Percentiles rank a stretch among this genome's conserved stretches.
Evolutionary conservation across 2,888 invertebrate genomes (phyloP).

Genomic region (Galerucella pusilla): DNA sequence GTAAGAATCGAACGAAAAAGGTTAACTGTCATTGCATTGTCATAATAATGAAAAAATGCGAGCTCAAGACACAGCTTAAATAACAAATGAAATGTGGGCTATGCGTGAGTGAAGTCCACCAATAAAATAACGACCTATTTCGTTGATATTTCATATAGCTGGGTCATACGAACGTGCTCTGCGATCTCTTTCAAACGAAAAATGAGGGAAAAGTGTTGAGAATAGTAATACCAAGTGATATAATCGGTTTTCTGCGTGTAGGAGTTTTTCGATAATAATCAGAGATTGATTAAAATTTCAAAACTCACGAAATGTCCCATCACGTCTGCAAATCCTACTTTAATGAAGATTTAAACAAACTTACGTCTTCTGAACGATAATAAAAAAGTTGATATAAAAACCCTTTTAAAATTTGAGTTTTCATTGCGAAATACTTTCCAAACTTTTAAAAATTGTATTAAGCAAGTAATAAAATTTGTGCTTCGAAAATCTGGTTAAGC

Average conservation of each 20-base stretch:
- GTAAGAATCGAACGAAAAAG: no score
- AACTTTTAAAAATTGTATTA: slow-evolving; percentile 19
- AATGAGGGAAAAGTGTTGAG: no score
- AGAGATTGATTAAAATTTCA: slow-evolving; percentile 25
- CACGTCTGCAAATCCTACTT: slow-evolving; percentile 22
- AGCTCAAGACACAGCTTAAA: no score
- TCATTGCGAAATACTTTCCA: slow-evolving; percentile 21
- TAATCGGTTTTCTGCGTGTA: neutral
- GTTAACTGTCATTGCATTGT: no score
- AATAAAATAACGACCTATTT: no score
- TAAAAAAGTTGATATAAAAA: slow-evolving; percentile 19
- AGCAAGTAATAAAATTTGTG: slow-evolving; percentile 6
- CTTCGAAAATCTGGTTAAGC: neutral
- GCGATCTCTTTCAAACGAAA: no score
- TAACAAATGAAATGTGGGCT: no score
- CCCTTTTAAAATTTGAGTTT: slow-evolving; percentile 13
- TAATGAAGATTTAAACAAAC: slow-evolving; percentile 27
- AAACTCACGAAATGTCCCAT: slow-evolving; percentile 12
- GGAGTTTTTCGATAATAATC: neutral
- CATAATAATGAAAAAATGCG: no score
- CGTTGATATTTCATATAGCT: no score
- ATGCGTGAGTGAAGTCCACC: no score
- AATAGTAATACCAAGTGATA: neutral
- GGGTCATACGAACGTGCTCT: no score
- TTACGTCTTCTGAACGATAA: slow-evolving; percentile 15